Base-by-base conservation (phyloP, 2,888 invertebrate species). In the Lepeophtheirus nordmannii region DNA sequence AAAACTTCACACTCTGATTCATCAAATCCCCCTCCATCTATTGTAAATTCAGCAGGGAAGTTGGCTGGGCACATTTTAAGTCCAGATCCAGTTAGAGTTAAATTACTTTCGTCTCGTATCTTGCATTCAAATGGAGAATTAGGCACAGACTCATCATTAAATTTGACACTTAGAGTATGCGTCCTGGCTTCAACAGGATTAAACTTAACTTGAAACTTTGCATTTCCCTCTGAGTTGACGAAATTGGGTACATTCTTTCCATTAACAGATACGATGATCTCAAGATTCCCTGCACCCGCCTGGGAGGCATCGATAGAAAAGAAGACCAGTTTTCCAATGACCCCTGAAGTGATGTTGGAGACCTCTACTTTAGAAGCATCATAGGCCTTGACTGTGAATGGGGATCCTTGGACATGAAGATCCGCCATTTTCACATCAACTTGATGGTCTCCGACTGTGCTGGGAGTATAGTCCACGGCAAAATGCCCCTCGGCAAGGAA, bases 231-330 rank as follows among this genome's bases (percentile, higher is more conserved):
- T 58, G 92, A 89, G 74, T 93, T 91, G 1, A 97, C 96, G 75
- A 92, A 96, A 78, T 97, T 97, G 11, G 96, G 96, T 17, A 97
- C 94, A 77, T 97, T 97, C 73, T 92, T 85, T 14, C 92, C 92
- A 72, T 87, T 90, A 1, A 94, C 93, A 0, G 94, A 92, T 0
- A 97, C 94, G 68, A 96, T 94, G 66, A 97, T 96, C 78, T 97
- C 96, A 73, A 96, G 80, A 77, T 96, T 96, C 30, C 96, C 96
- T 62, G 94, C 93, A 69, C 96, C 91, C 72, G 81, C 82, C 71
- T 79, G 78, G 68, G 79, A 79, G 10, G 82, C 81, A 73, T 82
- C 81, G 71, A 81, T 94, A 71, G 89, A 89, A 74, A 96, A 96
- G 68, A 89, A 91, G 7, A 93, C 89, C 10, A 91, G 89, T 74